A percentile compares a stretch with the other conserved stretches of the same genome.
phyloP scores from a whole-genome alignment of 2,113 vertebrate genomes.

The Proterorhinus semilunaris region DNA sequence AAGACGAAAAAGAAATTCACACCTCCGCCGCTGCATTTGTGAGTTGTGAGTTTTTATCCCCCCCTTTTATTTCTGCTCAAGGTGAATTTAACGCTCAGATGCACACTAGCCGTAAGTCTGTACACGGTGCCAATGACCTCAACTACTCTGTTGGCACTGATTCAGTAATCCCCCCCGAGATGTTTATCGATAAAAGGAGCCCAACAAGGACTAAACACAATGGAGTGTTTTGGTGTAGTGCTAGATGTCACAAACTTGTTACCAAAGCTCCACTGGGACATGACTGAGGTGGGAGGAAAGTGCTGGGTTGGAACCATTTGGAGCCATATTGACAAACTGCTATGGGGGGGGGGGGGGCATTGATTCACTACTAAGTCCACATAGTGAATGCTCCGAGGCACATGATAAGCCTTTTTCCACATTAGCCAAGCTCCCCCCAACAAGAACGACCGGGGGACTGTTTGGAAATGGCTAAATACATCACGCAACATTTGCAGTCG shows the following conservation, averaged over 20 bases:
- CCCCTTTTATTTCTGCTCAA: not conserved
- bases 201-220: slow-evolving; percentile 4
- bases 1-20: not conserved
- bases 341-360: slow-evolving; percentile 20
- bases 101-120: not conserved
- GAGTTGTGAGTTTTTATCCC: slow-evolving; percentile 1
- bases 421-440: slow-evolving; percentile 14
- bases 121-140: not conserved
- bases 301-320: slow-evolving; percentile 6
- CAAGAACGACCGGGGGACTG: not conserved
- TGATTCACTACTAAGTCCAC: slow-evolving; percentile 22
- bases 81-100: not conserved
- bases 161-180: not conserved
- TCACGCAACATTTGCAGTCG: not conserved
- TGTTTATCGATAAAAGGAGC: not conserved
- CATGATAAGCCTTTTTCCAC: slow-evolving; percentile 32
- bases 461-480: not conserved
- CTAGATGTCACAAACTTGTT: not conserved
- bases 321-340: slow-evolving; percentile 35
- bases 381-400: slow-evolving; percentile 28
- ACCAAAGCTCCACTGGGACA: not conserved
- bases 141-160: slow-evolving; percentile 1
- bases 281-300: not conserved
- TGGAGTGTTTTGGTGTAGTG: not conserved
- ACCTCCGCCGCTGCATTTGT: not conserved